phyloP scores from a whole-genome alignment of 2,113 vertebrate genomes.

The Danionella cerebrum region DNA sequence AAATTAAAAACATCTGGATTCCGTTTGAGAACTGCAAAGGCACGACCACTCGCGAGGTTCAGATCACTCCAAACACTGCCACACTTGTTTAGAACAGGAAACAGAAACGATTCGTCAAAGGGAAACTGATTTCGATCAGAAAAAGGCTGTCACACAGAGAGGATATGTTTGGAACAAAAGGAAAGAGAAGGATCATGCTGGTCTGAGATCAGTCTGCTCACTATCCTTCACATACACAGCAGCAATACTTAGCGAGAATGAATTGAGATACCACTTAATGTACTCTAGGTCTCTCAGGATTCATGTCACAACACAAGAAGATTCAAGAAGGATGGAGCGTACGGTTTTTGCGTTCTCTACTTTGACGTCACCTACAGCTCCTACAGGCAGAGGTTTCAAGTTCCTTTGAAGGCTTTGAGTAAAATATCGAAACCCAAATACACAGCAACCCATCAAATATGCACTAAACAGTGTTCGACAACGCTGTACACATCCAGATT shows the following conservation, averaged over 20 bases:
- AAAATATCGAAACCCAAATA: slow-evolving; percentile 5
- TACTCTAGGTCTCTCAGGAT: background rate
- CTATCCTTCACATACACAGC: slow-evolving; percentile 22
- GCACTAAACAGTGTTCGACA: slow-evolving; percentile 35
- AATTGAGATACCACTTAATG: slow-evolving; percentile 5
- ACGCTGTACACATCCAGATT: slow-evolving; percentile 27
- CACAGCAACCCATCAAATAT: slow-evolving; percentile 35
- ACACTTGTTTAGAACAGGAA: slow-evolving; percentile 56
- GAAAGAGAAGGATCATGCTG: slow-evolving; percentile 28
- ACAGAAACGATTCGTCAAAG: slow-evolving; percentile 42
- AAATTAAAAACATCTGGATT: slow-evolving; percentile 75
- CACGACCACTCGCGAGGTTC: slow-evolving; percentile 68
- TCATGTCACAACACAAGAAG: background rate
- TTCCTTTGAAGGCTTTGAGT: background rate
- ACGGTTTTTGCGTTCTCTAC: background rate
- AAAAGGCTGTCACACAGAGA: slow-evolving; percentile 38
- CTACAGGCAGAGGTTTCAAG: background rate
- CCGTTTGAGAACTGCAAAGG: slow-evolving; percentile 73
- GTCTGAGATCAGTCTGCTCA: slow-evolving; percentile 27
- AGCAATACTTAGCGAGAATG: background rate
- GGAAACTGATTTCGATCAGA: slow-evolving; percentile 24
- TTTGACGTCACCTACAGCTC: background rate
- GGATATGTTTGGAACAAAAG: slow-evolving; percentile 25
- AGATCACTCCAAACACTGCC: slow-evolving; percentile 68
- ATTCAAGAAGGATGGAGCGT: no score